Conservation (phyloP, 1,140 invertebrate genomes). For the Rhagoletis pomonella region DNA sequence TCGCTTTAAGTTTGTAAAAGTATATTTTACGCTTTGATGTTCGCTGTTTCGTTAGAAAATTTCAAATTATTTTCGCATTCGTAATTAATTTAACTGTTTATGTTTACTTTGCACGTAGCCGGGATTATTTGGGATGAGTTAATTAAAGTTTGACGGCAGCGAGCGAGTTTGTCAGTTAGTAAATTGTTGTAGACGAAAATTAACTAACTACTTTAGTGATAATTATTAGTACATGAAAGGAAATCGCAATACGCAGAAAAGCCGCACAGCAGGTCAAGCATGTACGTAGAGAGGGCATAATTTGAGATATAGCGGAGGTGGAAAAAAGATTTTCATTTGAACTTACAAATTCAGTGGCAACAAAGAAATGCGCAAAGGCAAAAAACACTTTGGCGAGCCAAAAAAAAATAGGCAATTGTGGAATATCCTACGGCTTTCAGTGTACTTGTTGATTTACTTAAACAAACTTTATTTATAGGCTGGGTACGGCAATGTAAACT, state of each 20-base stretch:
- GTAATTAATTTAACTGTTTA: slow-evolving; percentile 31
- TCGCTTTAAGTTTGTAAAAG: background rate
- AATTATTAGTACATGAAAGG: background rate
- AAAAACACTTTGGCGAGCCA: background rate
- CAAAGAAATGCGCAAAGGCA: background rate
- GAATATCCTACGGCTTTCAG: background rate
- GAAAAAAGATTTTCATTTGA: no score
- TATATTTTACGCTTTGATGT: slow-evolving; percentile 42
- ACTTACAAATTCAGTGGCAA: no score
- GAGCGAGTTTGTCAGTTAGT: background rate
- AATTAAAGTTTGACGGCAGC: background rate
- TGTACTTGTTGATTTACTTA: background rate
- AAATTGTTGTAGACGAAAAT: background rate
- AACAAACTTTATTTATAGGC: no score
- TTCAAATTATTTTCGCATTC: slow-evolving; percentile 17
- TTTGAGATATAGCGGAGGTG: no score
- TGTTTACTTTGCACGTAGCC: background rate
- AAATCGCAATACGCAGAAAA: background rate
- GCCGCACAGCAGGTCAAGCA: no score
- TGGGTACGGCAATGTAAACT: no score
- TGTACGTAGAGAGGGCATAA: no score
- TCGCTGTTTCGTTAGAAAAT: slow-evolving; percentile 32
- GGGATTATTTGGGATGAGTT: background rate
- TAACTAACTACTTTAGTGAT: background rate
- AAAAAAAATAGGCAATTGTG: background rate